These are phyloP conservation scores for Ormyrus labotus DNA, from an alignment of 2,888 invertebrate genomes.

Conservation along the genomic window DNA sequence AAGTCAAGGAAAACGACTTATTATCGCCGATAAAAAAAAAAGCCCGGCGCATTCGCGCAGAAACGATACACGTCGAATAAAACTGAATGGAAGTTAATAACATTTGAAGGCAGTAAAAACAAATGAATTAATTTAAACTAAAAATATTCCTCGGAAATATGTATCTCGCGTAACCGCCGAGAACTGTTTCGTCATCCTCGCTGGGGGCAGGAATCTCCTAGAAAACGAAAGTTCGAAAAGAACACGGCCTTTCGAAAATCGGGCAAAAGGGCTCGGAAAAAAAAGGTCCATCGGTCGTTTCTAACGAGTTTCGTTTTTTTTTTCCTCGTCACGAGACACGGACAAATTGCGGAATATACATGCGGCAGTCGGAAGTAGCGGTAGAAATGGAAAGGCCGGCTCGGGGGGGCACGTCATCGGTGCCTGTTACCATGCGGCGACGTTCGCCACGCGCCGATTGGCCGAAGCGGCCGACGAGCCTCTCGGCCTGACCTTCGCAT, in stretches of 20 bases:
- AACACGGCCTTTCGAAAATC: not conserved
- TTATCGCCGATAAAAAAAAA: constrained; percentile 10
- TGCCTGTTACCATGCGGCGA: constrained; percentile 36
- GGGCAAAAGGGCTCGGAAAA: not conserved
- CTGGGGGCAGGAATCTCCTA: not conserved
- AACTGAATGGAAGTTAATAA: constrained; percentile 5
- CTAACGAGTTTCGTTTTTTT: too few relatives aligned
- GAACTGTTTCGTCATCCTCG: constrained; percentile 27
- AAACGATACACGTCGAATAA: not conserved
- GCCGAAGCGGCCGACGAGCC: constrained; percentile 47
- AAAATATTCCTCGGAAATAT: not conserved
- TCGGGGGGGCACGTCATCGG: not conserved
- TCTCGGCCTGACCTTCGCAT: constrained; percentile 51
- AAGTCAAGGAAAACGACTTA: constrained; percentile 38
- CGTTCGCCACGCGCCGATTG: constrained; percentile 30
- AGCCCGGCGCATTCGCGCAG: not conserved
- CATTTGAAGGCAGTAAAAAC: not conserved
- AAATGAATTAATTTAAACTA: not conserved
- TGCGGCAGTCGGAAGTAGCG: too few relatives aligned
- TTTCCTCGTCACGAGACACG: too few relatives aligned
- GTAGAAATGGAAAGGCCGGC: not conserved
- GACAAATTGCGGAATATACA: too few relatives aligned
- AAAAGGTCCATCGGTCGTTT: not conserved
- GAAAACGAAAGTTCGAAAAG: not conserved
- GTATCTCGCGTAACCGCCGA: not conserved